Evolutionary conservation across 2,888 invertebrate species (phyloP), one percentile per base, ranked within the genome.

Genomic region (Zaprionus bogoriensis): DNA sequence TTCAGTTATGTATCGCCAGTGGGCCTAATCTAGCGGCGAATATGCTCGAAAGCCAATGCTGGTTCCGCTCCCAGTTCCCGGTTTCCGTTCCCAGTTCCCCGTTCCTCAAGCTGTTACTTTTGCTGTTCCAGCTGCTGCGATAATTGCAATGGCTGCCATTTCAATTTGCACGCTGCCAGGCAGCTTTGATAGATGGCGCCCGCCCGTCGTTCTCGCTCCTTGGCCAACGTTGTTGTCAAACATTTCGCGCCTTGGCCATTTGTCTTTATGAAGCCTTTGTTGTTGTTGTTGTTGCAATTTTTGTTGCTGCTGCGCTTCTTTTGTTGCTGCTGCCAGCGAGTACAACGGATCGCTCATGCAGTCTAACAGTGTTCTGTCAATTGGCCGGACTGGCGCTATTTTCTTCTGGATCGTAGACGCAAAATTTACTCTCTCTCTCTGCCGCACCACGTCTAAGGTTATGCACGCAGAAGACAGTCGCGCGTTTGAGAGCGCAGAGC

Each of bases 221-320:
- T 41, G n/a, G 41, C 20, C 20, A n/a, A 22, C 22, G 61, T 48
- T 69, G 61, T 85, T 87, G 85, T 85, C 85, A 85, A 87, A 84
- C 69, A 74, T 67, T 83, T 82, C 82, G 79, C 79, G 82, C 74
- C 79, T 85, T 79, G 72, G 67, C 72, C 82, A 83, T 83, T 83
- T 83, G 72, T 87, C 85, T 81, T 68, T 66, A 60, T 52, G 52
- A 44, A 17, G 25, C 51, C 42, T 42, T 28, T 42, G 38, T 23
- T 44, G 47, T 51, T 30, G 38, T 36, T 44, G 17, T 41, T 42
- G 19, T 30, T 39, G 1, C 20, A n/a, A n/a, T n/a, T 39, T n/a
- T 41, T 44, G 23, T 4, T 41, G 58, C 28, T 10, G 22, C 36
- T 30, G n/a, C 36, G n/a, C n/a, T n/a, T 1, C 20, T 39, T n/a